These are phyloP conservation scores for Dexiosoma caninum DNA, from an alignment of 2,888 invertebrate species.

Conservation along the genomic window DNA sequence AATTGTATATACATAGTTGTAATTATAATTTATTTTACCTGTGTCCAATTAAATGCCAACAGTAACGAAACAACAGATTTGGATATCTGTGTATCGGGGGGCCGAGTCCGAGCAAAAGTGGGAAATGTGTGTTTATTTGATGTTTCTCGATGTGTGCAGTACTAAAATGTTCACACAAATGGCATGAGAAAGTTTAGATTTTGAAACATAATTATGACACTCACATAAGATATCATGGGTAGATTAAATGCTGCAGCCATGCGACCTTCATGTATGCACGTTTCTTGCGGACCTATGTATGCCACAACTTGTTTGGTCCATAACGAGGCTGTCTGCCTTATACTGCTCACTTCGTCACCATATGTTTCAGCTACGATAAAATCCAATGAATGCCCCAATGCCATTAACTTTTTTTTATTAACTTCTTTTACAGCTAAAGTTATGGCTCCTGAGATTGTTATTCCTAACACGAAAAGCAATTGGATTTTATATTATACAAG, in stretches of 20 bases:
- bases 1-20: too few species aligned
- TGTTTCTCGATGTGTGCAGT: conserved; percentile 92
- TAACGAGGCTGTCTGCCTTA: conserved; percentile 88
- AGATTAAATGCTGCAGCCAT: conserved; percentile 96
- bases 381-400: conserved; percentile 84
- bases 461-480: conserved; percentile 77
- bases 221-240: conserved; percentile 97
- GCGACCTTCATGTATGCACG: conserved; percentile 94
- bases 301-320: conserved; percentile 91
- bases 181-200: background rate
- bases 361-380: conserved; percentile 93
- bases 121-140: conserved; percentile 92
- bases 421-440: conserved; percentile 91
- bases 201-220: conserved; percentile 75
- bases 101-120: conserved; percentile 94
- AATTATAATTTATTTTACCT: conserved; percentile 82
- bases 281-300: conserved; percentile 90
- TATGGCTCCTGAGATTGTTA: conserved; percentile 88
- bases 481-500: too few species aligned
- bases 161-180: conserved; percentile 82
- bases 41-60: conserved; percentile 92
- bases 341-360: conserved; percentile 92
- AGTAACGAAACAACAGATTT: conserved; percentile 93
- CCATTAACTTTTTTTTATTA: conserved; percentile 81
- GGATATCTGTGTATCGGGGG: conserved; percentile 95